Evolutionary conservation across 2,888 invertebrate species (phyloP).

Genomic region (Cosmopolites sordidus): DNA sequence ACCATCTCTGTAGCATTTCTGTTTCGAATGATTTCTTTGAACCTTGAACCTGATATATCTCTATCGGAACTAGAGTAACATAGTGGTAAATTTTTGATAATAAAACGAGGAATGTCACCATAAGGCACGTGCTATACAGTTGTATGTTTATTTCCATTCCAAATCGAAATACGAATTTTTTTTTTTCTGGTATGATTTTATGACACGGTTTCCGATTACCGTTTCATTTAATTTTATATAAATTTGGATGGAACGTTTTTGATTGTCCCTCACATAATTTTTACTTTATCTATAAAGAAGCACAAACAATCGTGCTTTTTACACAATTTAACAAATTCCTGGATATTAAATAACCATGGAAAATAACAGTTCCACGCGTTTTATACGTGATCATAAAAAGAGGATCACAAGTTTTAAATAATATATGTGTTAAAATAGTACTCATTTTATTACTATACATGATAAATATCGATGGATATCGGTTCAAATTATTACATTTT

Average conservation of each 20-base stretch:
- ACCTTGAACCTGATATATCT: conserved; percentile 49
- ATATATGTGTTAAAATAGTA: not conserved
- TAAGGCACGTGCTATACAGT: conserved; percentile 20
- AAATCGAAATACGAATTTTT: not conserved
- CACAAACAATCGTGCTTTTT: conserved; percentile 1
- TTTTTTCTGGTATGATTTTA: no score
- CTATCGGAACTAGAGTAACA: conserved; percentile 44
- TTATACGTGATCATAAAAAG: not conserved
- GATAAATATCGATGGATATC: not conserved
- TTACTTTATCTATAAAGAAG: not conserved
- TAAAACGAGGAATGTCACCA: conserved; percentile 19
- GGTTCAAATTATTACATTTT: no score
- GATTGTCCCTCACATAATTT: not conserved
- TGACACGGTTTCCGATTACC: no score
- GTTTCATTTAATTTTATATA: no score
- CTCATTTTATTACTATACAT: not conserved
- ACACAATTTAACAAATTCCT: conserved; percentile 1
- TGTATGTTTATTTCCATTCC: not conserved
- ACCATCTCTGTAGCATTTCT: conserved; percentile 46
- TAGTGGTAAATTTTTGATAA: conserved; percentile 25
- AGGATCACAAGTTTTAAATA: not conserved
- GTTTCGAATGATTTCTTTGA: conserved; percentile 48
- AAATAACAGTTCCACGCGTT: not conserved
- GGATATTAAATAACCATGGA: not conserved
- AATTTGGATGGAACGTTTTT: no score